Evolutionary conservation across 2,888 invertebrate species (phyloP).

Genomic region (Yponomeuta plumbellus): DNA sequence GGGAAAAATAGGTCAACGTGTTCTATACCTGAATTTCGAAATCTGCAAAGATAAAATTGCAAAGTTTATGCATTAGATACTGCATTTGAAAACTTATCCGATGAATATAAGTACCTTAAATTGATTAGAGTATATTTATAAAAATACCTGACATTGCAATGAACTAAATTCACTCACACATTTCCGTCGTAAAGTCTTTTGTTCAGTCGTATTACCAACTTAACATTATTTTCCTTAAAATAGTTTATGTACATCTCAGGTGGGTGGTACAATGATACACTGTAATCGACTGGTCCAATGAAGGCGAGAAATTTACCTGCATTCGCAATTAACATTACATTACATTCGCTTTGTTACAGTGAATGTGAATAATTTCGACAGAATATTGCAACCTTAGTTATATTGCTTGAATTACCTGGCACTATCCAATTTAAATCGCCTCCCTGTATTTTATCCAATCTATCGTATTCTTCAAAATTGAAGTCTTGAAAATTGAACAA

Average conservation of each 20-base stretch:
- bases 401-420: conserved; percentile 75
- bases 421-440: conserved; percentile 95
- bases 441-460: conserved; percentile 87
- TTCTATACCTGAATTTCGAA: conserved; percentile 82
- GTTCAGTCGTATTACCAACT: conserved; percentile 89
- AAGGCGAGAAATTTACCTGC: conserved; percentile 88
- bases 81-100: too few relatives aligned
- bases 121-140: not conserved
- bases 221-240: conserved; percentile 87
- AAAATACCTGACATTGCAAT: not conserved
- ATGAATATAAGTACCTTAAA: too few relatives aligned
- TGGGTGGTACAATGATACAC: conserved; percentile 73
- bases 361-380: not conserved
- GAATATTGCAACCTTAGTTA: not conserved
- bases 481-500: conserved; percentile 91
- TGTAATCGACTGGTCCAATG: conserved; percentile 83
- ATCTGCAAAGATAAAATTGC: conserved; percentile 30
- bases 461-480: conserved; percentile 88
- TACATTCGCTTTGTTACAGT: not conserved
- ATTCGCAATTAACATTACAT: conserved; percentile 32
- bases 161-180: conserved; percentile 61
- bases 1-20: conserved; percentile 93
- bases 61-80: not conserved
- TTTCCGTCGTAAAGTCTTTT: conserved; percentile 86
- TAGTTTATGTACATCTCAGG: conserved; percentile 92